Conservation (phyloP, 2,113 vertebrate species). For the Hystrix cristata region DNA sequence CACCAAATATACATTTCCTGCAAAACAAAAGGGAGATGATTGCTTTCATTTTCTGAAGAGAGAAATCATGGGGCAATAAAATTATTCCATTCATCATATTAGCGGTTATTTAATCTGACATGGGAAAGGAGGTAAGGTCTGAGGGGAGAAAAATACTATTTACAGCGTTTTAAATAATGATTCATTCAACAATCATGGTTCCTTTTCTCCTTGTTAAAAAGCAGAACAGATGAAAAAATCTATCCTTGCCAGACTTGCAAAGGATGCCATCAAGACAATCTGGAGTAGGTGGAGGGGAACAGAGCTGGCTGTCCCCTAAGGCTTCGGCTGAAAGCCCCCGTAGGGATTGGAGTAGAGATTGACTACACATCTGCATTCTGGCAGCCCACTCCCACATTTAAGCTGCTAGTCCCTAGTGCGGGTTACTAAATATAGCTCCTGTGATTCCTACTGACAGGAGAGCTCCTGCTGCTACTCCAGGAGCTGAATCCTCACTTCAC, state of each 20-base stretch:
- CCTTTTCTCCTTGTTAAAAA: slow-evolving; percentile 15
- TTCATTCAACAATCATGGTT: background rate
- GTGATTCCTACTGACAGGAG: slow-evolving; percentile 81
- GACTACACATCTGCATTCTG: slow-evolving; percentile 74
- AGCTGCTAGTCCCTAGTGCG: slow-evolving; percentile 84
- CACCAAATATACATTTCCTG: slow-evolving; percentile 14
- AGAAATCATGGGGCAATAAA: slow-evolving; percentile 4
- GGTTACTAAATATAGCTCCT: slow-evolving; percentile 88
- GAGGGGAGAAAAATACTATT: background rate
- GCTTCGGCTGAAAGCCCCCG: slow-evolving; percentile 12
- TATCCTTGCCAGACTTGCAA: background rate
- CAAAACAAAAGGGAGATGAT: background rate
- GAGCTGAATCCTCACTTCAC: slow-evolving; percentile 81
- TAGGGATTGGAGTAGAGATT: slow-evolving; percentile 47
- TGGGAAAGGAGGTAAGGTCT: background rate
- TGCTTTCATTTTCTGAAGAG: background rate
- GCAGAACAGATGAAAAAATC: slow-evolving; percentile 21
- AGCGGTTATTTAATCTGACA: slow-evolving; percentile 25
- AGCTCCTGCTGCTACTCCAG: slow-evolving; percentile 70
- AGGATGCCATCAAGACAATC: background rate
- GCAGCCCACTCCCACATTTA: slow-evolving; percentile 82
- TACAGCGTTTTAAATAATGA: slow-evolving; percentile 7
- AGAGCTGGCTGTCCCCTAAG: background rate
- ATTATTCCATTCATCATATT: background rate
- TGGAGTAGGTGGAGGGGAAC: background rate